Evolutionary conservation across 2,113 vertebrate species (phyloP).

Genomic region (Henicopernis longicauda): DNA sequence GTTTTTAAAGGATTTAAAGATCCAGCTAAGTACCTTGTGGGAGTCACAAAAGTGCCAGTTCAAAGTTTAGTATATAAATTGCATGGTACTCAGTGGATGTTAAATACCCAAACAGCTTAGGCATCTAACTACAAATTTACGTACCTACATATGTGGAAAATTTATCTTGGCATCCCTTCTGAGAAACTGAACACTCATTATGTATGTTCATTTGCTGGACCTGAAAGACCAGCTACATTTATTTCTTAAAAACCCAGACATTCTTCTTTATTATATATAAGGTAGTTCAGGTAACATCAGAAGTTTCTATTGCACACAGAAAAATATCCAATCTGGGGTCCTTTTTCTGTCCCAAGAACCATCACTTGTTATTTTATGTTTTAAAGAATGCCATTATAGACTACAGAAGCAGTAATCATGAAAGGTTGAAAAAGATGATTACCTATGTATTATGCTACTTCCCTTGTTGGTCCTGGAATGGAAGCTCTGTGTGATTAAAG

Average conservation of each 20-base stretch:
- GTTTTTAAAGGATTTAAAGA: not conserved
- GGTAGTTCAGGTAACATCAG: not conserved
- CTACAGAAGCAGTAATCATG: not conserved
- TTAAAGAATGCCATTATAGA: not conserved
- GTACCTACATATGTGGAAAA: not conserved
- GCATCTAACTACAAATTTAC: not conserved
- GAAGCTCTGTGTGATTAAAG: not conserved
- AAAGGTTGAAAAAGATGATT: not conserved
- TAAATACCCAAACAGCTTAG: not conserved
- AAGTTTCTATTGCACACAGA: not conserved
- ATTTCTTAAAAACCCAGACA: not conserved
- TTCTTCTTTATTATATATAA: not conserved
- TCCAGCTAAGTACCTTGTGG: not conserved
- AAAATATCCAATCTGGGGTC: not conserved
- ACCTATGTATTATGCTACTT: not conserved
- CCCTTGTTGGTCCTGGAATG: not conserved
- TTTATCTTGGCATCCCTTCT: not conserved
- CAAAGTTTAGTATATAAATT: not conserved
- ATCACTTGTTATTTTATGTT: not conserved
- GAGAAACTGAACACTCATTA: not conserved
- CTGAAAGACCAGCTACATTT: not conserved
- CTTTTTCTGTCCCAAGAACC: not conserved
- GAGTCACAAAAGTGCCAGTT: not conserved
- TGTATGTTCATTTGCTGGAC: not conserved
- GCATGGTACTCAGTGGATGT: not conserved